Base-by-base conservation (phyloP, 2,113 vertebrate species). In the Melospiza melodia region DNA sequence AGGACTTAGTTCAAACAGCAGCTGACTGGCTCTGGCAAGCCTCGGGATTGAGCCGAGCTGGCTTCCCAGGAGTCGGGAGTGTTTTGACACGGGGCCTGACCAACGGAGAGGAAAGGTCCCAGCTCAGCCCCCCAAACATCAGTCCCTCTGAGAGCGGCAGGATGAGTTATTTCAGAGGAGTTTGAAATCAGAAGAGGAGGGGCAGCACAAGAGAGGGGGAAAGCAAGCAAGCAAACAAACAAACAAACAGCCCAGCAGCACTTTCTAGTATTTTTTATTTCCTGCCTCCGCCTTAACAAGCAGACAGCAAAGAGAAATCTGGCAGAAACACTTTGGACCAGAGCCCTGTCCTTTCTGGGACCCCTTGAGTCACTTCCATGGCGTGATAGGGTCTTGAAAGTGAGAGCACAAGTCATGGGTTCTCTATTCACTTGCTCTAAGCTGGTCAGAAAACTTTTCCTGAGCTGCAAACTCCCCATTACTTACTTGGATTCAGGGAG, bases 1-100 rank as follows among this genome's bases (percentile, higher is more conserved):
- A 98, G 97, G 97, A 94, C 97, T 98, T 88, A 95, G 98, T 98
- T 98, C 98, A 98, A 98, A 98, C 97, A 98, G 98, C 97, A 97
- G 97, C 98, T 97, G 98, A 95, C 96, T 92, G 94, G 94, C 95
- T 93, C 77, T 27, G 81, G 89, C 88, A 88, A 97, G 90, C 87
- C 85, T 83, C 7, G 2, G 69, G 88, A 89, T 90, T 85, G 90
- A 75, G 81, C 43, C 82, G 79, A 51, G 94, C 74, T 8, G 79
- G 52, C 85, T 93, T 97, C 96, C 96, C 52, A 5, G 91, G 93
- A 93, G 93, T 82, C 87, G 83, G 89, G 22, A 81, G 57, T 96
- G 90, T 94, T 97, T 89, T 87, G 75, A 93, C 84, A 91, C 2
- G 9, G 74, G 37, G 63, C 49, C 93, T 95, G 96, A 90, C 74